A percentile compares a stretch with the other conserved stretches of the same genome.
Evolutionary conservation across 2,888 invertebrate genomes (phyloP).

Genomic region (Tanypteryx hageni): DNA sequence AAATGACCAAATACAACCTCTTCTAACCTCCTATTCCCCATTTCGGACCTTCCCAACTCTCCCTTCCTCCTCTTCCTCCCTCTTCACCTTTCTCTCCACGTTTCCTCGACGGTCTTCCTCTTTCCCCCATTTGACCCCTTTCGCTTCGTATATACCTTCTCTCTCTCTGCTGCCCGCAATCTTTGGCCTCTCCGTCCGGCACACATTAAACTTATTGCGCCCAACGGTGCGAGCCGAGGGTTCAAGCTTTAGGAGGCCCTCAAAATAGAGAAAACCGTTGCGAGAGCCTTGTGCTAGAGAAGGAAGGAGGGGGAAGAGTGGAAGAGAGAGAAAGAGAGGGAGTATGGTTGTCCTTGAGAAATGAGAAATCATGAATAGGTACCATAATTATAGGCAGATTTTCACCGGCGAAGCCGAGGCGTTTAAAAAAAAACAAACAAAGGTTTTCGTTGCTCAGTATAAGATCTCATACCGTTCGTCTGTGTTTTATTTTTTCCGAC

Average conservation of each 20-base stretch:
- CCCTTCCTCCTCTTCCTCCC: no score
- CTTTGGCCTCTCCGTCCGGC: not conserved
- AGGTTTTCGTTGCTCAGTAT: no score
- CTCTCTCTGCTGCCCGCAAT: not conserved
- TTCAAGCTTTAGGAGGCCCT: not conserved
- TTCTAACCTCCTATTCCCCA: no score
- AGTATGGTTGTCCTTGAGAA: not conserved
- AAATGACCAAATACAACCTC: no score
- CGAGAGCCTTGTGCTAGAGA: not conserved
- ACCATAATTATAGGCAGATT: not conserved
- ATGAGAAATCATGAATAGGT: not conserved
- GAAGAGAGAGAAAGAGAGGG: no score
- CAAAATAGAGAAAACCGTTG: not conserved
- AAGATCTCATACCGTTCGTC: no score
- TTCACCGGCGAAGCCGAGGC: not conserved
- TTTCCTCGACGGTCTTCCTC: no score
- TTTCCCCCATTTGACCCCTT: no score
- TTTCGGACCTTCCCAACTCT: no score
- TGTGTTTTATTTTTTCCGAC: no score
- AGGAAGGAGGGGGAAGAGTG: no score
- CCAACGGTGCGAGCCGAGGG: not conserved
- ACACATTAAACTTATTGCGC: conserved; percentile 28
- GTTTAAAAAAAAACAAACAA: not conserved
- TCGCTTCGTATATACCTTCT: not conserved
- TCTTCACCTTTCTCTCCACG: no score